These are phyloP conservation scores for Ophioderma brevispina DNA, from an alignment of 35 echinoderm and acorn worm genomes.

Conservation along the genomic window DNA sequence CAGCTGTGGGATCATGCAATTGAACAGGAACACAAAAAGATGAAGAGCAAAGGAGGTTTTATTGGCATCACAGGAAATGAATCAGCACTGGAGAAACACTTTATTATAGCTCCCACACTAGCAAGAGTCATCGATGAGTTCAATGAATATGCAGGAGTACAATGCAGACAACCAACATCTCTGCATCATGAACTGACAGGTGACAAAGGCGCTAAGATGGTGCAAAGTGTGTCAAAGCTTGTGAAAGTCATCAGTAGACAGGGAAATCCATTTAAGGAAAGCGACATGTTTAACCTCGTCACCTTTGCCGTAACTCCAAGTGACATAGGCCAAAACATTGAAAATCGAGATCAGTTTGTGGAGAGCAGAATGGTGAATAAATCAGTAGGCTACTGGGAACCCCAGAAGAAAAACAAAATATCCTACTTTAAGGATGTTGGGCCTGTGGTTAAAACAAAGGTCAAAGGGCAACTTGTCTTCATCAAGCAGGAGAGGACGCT, in stretches of 20 bases:
- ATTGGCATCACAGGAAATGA: background rate
- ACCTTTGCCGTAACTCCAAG: background rate
- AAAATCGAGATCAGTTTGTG: background rate
- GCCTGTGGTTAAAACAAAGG: background rate
- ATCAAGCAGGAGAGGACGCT: background rate
- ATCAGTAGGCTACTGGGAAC: background rate
- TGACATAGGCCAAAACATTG: background rate
- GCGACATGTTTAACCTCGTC: background rate
- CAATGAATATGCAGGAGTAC: background rate
- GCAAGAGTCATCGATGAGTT: background rate
- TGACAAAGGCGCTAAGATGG: background rate
- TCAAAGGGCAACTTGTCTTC: background rate
- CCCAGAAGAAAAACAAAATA: slow-evolving; percentile 1
- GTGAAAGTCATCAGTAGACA: background rate
- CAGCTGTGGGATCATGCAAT: too few species aligned
- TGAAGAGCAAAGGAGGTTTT: background rate
- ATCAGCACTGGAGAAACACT: background rate
- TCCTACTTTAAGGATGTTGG: background rate
- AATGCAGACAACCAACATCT: background rate
- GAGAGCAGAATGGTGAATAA: background rate
- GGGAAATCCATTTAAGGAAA: background rate
- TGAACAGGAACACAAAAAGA: background rate
- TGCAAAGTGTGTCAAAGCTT: background rate
- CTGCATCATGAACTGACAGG: background rate
- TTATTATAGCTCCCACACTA: background rate